Evolutionary conservation across 1,140 invertebrate species (phyloP).

Genomic region (Cheumatopsyche charites): DNA sequence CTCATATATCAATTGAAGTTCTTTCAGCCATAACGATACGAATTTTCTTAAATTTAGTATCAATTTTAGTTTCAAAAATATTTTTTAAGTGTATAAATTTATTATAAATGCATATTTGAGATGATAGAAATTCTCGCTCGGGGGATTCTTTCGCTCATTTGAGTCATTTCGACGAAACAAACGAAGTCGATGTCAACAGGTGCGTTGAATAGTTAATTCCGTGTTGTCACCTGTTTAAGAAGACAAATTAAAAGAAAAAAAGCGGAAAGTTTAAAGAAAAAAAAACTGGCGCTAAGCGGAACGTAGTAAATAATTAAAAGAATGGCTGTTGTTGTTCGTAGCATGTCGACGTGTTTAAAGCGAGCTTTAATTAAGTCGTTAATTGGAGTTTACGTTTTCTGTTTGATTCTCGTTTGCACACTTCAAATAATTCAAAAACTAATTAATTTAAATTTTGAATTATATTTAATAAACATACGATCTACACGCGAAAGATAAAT

Average conservation of each 20-base stretch:
- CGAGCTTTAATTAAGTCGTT: background rate
- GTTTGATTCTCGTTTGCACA: too few relatives aligned
- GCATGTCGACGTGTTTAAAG: background rate
- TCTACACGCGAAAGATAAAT: too few relatives aligned
- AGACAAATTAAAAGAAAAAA: constrained; percentile 9
- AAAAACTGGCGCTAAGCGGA: background rate
- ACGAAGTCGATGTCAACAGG: background rate
- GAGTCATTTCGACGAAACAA: background rate
- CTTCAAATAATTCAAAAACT: background rate
- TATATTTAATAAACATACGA: too few relatives aligned
- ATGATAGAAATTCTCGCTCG: too few relatives aligned
- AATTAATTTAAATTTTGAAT: too few relatives aligned
- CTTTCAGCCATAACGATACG: too few relatives aligned
- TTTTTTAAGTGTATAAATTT: background rate
- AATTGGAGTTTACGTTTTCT: too few relatives aligned
- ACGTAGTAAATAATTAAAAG: background rate
- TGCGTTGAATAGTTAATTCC: constrained; percentile 13
- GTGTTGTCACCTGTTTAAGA: constrained; percentile 6
- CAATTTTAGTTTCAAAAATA: too few relatives aligned
- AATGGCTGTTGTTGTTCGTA: background rate
- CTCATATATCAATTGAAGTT: too few relatives aligned
- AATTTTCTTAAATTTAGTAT: too few relatives aligned
- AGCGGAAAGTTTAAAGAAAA: background rate
- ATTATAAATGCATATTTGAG: background rate
- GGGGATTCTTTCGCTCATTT: too few relatives aligned